A percentile compares a stretch with the other conserved stretches of the same genome.
Conservation (phyloP, 2,888 invertebrate species). For the Sminthurides aquaticus region DNA sequence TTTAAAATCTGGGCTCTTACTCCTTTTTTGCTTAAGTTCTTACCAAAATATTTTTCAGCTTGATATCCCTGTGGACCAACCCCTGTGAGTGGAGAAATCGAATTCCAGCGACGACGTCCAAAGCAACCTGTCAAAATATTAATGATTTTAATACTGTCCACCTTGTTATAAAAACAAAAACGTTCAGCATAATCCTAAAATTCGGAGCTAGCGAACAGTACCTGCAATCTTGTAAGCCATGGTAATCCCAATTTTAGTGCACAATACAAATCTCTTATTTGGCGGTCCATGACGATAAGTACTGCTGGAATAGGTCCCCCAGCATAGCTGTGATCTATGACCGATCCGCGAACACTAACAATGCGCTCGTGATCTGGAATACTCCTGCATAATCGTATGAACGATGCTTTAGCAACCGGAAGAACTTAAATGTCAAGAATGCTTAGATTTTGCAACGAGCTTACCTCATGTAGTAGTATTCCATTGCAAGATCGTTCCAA, state of each 20-base stretch:
- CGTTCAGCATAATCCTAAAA: not conserved
- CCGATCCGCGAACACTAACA: conserved; percentile 66
- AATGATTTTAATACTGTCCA: not conserved
- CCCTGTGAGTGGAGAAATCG: conserved; percentile 82
- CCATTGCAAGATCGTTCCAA: conserved; percentile 83
- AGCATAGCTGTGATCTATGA: conserved; percentile 70
- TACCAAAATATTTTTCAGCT: conserved; percentile 78
- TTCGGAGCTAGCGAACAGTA: too few relatives aligned
- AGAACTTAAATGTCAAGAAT: not conserved
- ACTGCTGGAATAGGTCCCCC: conserved; percentile 65
- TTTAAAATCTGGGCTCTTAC: not conserved
- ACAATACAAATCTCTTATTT: conserved; percentile 68
- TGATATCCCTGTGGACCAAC: conserved; percentile 79
- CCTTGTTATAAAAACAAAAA: too few relatives aligned
- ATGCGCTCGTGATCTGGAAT: conserved; percentile 72
- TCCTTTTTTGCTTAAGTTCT: conserved; percentile 37
- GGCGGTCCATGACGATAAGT: conserved; percentile 68
- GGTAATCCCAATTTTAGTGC: conserved; percentile 63
- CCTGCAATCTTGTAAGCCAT: conserved; percentile 55
- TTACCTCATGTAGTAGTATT: conserved; percentile 79
- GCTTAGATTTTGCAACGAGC: not conserved
- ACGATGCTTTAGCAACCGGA: conserved; percentile 1
- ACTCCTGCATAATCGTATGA: conserved; percentile 36
- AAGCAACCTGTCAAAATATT: conserved; percentile 54
- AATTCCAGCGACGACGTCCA: conserved; percentile 79